Base-by-base conservation (phyloP, 2,888 invertebrate species). In the Muscina levida region DNA sequence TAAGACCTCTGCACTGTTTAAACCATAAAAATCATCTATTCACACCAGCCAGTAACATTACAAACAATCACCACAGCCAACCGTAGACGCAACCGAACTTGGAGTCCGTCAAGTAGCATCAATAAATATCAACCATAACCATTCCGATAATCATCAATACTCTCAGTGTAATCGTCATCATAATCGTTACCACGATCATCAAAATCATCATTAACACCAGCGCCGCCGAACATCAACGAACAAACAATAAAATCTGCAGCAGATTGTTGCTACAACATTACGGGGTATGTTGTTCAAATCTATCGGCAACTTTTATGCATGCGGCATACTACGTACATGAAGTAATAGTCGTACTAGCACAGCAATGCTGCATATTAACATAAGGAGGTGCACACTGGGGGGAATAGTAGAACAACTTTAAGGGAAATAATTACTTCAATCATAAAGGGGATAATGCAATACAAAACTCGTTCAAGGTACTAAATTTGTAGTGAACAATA, bases 161-260 rank as follows among this genome's bases (percentile, higher is more conserved):
- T 81, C 84, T 84, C 76, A 77, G 46, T 66, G 77, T 74, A 81
- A 77, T 77, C 68, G 72, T 72, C 77, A 77, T 24, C 62, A 68
- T 72, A 75, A 77, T 65, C 59, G 66, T 39, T 72, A 37, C 39
- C 51, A 72, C 53, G 74, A 67, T 82, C 82, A 83, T 83, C 82
- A 82, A 83, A 83, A 83, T 80, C 82, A 82, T 88, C 82, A 83
- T 84, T 86, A 84, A 84, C 89, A 86, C 85, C 77, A 87, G 51
- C 53, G 13, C 53, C 11, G 13, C 22, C 53, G 15, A 22, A 11
- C 53, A 24, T 31, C 31, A 31, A 31, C 22, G 62, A 2, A 59
- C 31, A 31, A 31, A 31, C 31, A 31, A 5, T 31, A 31, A 31
- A 19, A 46, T 2, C 46, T 1, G 15, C 48, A 31, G 31, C 31